Base-by-base conservation (phyloP, 2,888 invertebrate genomes). In the Andrena camellia region DNA sequence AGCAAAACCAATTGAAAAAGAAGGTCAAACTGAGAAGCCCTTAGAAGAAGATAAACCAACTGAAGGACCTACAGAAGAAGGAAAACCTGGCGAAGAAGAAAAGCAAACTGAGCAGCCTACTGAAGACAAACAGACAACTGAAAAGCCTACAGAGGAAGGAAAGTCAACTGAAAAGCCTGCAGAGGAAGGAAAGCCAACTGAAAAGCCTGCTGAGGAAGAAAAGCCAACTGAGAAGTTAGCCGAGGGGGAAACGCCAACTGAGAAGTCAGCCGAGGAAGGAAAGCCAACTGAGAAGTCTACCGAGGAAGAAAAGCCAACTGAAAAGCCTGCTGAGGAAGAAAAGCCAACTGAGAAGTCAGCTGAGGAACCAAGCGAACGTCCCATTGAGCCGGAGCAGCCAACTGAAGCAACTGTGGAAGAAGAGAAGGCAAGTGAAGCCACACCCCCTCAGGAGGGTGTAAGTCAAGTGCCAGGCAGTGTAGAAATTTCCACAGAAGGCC, bases 11-110 rank as follows among this genome's bases (percentile, higher is more conserved):
- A 35, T 72, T n/a, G 77, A 60, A 6, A 73, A 85, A 7, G 67
- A 64, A 17, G 26, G 42, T 6, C 66, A 23, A 35, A 85, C 86
- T 23, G 71, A 72, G 64, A 63, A 13, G 31, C 29, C 78, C 17
- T 7, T n/a, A 6, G 13, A 23, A 23, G 31, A 83, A 76, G 79
- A 59, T n/a, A 59, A 42, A 62, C 77, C 83, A 1, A 84, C 86
- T 1, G 84, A 86, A 71, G 82, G 77, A 26, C n/a, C 88, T 7
- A 81, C 88, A 23, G 85, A 86, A 5, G 85, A 83, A 64, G 85
- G 86, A 66, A 62, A 35, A 10, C 4, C 29, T 7, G 54, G 23
- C 17, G 26, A 48, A 7, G 78, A 73, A 35, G 52, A 54, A 2
- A 35, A 50, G 33, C 48, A 78, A 42, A 33, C 59, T 68, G 78